Evolutionary conservation across 2,113 vertebrate genomes (phyloP).

Genomic region (Microcebus ravelobensis): DNA sequence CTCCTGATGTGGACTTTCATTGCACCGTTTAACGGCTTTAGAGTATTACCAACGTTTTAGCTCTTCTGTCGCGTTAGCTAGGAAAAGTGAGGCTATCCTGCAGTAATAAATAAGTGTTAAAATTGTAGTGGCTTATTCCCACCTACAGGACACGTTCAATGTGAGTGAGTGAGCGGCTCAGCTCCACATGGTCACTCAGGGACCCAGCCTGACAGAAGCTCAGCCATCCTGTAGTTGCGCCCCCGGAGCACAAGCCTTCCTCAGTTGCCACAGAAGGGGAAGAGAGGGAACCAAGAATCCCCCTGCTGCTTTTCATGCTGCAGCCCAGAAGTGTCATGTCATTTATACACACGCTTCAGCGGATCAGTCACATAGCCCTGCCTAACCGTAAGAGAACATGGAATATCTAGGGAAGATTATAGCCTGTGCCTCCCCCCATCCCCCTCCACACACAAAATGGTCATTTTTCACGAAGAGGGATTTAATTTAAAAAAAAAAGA

Average conservation of each 20-base stretch:
- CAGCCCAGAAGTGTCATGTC: neutral
- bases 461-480: neutral
- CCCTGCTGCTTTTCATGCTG: too few relatives aligned
- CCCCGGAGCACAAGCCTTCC: neutral
- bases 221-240: neutral
- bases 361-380: neutral
- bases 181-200: neutral
- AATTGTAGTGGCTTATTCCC: neutral
- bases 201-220: neutral
- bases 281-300: neutral
- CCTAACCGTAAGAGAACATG: neutral
- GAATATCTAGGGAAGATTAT: neutral
- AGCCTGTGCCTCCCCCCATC: neutral
- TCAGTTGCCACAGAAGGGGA: neutral
- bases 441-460: accelerated
- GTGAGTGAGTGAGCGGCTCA: neutral
- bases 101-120: neutral
- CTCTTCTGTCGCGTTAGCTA: neutral
- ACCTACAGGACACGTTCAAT: accelerated
- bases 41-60: neutral
- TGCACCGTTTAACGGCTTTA: neutral
- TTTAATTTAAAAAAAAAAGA: neutral
- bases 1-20: neutral
- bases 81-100: neutral
- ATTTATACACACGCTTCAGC: neutral